Conservation (phyloP, 2,888 invertebrate genomes). For the Idaea biselata region DNA sequence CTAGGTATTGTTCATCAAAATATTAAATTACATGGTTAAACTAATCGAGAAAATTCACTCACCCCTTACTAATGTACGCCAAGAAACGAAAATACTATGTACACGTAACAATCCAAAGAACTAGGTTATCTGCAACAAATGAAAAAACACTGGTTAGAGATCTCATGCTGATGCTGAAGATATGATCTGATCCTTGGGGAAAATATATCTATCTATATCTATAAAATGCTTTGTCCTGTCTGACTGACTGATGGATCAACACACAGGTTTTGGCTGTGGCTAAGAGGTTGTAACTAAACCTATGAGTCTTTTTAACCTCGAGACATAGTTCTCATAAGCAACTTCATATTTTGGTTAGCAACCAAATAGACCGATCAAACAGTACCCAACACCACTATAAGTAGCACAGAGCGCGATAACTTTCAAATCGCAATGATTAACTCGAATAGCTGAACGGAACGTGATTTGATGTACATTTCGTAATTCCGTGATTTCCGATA, state of each 20-base stretch:
- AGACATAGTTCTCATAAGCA: too few relatives aligned
- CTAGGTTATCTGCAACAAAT: background rate
- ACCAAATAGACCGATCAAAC: too few relatives aligned
- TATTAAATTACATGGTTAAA: background rate
- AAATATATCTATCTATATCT: too few relatives aligned
- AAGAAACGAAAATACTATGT: background rate
- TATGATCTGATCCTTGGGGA: background rate
- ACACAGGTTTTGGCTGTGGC: too few relatives aligned
- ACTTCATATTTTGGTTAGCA: too few relatives aligned
- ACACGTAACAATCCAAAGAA: background rate
- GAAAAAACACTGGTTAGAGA: background rate
- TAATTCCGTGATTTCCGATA: constrained; percentile 14
- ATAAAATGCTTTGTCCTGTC: too few relatives aligned
- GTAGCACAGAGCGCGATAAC: background rate
- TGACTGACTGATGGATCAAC: too few relatives aligned
- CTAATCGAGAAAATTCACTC: background rate
- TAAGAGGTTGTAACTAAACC: too few relatives aligned
- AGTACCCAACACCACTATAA: too few relatives aligned
- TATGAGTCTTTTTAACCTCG: too few relatives aligned
- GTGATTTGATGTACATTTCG: constrained; percentile 15
- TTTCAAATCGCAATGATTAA: background rate
- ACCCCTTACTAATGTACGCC: background rate
- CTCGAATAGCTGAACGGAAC: constrained; percentile 8
- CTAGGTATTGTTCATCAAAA: too few relatives aligned
- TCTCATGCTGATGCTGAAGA: too few relatives aligned